Evolutionary conservation across 2,113 vertebrate genomes (phyloP).

Genomic region (Merops nubicus): DNA sequence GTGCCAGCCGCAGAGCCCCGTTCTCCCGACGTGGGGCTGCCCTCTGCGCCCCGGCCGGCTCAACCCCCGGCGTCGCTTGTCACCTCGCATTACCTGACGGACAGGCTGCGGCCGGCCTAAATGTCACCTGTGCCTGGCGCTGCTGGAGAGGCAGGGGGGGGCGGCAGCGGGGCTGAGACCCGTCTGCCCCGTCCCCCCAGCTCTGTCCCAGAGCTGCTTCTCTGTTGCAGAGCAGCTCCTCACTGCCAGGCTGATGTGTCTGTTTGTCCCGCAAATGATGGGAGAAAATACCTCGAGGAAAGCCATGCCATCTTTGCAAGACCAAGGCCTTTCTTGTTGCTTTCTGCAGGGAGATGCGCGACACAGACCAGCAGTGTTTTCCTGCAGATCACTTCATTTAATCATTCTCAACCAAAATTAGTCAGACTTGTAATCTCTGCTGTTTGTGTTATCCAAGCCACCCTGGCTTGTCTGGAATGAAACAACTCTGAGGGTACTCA

Average conservation of each 20-base stretch:
- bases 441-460: background rate
- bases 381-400: background rate
- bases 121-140: conserved; percentile 28
- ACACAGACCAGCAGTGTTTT: background rate
- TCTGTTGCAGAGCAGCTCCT: background rate
- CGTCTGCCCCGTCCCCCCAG: background rate
- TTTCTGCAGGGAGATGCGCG: background rate
- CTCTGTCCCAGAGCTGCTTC: background rate
- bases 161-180: background rate
- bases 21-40: fast-evolving
- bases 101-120: background rate
- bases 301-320: background rate
- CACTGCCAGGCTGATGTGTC: background rate
- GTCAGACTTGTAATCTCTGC: background rate
- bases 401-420: background rate
- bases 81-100: conserved; percentile 18
- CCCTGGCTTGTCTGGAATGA: background rate
- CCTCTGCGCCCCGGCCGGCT: background rate
- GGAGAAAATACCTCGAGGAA: background rate
- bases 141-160: background rate
- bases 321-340: background rate
- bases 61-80: background rate
- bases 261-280: background rate
- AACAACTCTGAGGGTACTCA: background rate
- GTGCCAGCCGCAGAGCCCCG: background rate